These are phyloP conservation scores for Odocoileus hemionus DNA, from an alignment of 2,113 vertebrate genomes.

Conservation along the genomic window DNA sequence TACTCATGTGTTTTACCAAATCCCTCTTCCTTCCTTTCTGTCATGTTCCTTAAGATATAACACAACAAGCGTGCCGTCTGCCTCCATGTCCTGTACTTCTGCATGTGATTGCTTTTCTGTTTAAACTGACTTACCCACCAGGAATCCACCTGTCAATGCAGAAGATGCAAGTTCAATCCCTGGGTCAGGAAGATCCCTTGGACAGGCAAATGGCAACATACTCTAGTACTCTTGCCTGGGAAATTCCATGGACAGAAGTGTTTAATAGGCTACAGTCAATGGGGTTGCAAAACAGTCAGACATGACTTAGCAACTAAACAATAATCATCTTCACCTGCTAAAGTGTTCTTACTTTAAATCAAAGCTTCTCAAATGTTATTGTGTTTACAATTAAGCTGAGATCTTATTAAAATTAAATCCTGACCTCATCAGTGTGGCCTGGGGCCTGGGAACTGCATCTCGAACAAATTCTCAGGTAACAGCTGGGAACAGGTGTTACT, in stretches of 20 bases:
- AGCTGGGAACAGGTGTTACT: not conserved
- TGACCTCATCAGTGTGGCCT: not conserved
- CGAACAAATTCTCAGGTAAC: not conserved
- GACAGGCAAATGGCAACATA: not conserved
- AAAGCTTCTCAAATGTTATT: slow-evolving; percentile 2
- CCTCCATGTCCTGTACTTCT: not conserved
- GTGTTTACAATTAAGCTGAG: not conserved
- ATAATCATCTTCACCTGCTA: not conserved
- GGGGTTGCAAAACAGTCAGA: not conserved
- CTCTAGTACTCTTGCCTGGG: not conserved
- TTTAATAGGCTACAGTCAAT: not conserved
- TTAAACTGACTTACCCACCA: not conserved
- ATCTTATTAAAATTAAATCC: not conserved
- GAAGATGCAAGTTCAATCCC: not conserved
- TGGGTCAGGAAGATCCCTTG: not conserved
- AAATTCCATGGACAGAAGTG: not conserved
- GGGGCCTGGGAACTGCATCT: not conserved
- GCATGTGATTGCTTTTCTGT: not conserved
- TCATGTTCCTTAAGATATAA: not conserved
- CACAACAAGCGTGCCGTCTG: not conserved
- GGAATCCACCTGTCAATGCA: not conserved
- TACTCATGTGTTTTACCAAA: not conserved
- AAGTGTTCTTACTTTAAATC: not conserved
- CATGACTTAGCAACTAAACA: not conserved
- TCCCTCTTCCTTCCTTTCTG: not conserved